phyloP scores from a whole-genome alignment of 2,113 vertebrate genomes.

The Sterna hirundo region DNA sequence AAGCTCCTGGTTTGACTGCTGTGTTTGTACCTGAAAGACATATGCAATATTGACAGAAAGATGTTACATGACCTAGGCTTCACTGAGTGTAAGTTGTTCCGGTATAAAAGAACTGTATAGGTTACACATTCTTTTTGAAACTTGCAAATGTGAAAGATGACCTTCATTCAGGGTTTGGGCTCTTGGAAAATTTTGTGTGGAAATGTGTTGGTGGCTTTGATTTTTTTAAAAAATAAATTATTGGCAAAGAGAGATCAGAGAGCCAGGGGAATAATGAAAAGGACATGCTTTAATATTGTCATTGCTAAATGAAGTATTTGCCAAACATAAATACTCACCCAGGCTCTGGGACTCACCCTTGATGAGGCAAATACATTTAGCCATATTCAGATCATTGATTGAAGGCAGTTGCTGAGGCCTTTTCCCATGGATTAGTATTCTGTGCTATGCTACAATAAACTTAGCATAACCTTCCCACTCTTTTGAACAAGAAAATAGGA shows the following conservation, averaged over 20 bases:
- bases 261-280: neutral
- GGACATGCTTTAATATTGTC: neutral
- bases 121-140: neutral
- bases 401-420: neutral
- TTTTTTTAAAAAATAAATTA: neutral
- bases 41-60: fast-evolving
- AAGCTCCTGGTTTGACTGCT: neutral
- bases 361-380: neutral
- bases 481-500: neutral
- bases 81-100: neutral
- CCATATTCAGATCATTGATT: neutral
- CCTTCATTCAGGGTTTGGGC: neutral
- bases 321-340: neutral
- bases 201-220: neutral
- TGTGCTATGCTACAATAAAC: neutral
- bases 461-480: neutral
- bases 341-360: neutral
- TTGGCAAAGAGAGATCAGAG: neutral
- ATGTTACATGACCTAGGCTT: neutral
- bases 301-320: neutral
- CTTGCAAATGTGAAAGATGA: neutral
- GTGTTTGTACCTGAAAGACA: neutral
- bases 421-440: neutral
- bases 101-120: neutral
- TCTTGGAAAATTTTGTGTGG: neutral